Evolutionary conservation across 2,888 invertebrate species (phyloP), one percentile per base, ranked within the genome.

Genomic region (Thecophora atra): DNA sequence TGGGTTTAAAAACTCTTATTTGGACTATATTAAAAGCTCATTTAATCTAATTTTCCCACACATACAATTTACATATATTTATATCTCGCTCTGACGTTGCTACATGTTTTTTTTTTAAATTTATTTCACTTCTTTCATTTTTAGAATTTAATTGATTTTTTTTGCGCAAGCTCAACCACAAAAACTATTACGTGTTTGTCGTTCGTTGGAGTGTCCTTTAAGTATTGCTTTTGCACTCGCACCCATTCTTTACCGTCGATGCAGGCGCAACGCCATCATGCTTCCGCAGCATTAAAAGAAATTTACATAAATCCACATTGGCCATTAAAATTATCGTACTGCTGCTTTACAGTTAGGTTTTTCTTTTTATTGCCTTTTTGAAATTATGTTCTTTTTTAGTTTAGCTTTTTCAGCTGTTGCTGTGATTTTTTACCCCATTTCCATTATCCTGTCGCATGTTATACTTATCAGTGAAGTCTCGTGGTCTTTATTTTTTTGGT

Each of bases 271-370:
- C 58, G 58, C 13, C 44, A 17, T 26, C 42, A n/a, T 30, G 13
- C 19, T 37, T 7, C 47, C 6, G 42, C 21, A 24, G 37, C 52
- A 8, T 37, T 63, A 30, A 70, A 15, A 52, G 63, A 63, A 70
- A 70, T 70, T 70, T 63, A 51, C 63, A 70, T 70, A 70, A 62
- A 62, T 70, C 62, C 70, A 52, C 63, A 51, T 63, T 30, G 24
- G 21, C 63, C 69, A 69, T 69, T 47, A 69, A 69, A 69, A 69
- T 69, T 69, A 69, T 69, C 69, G 17, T 21, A 19, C 60, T 13
- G 11, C 37, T 56, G 37, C 67, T 19, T 56, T 42, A 8, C 26
- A 24, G 21, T 56, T 51, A n/a, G 47, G 11, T 37, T 63, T 63
- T 21, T n/a, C n/a, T 37, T 52, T 28, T 19, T 54, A 17, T 47